A percentile compares a stretch with the other conserved stretches of the same genome.
phyloP scores from a whole-genome alignment of 2,113 vertebrate species.

The Cricetomys ansorgei region DNA sequence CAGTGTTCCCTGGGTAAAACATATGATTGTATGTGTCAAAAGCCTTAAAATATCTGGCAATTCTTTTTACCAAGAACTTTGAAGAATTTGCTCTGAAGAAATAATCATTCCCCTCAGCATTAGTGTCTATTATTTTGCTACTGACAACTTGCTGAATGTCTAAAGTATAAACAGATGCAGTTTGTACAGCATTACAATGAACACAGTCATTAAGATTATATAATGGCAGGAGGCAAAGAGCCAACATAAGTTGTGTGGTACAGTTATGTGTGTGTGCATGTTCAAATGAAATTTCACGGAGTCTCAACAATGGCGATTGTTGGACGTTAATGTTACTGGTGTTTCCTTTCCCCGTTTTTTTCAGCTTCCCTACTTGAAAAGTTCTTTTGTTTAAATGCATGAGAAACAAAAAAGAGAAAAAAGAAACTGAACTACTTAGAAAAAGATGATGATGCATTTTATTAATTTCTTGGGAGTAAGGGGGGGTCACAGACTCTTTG shows the following conservation, averaged over 20 bases:
- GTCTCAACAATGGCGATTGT: neutral
- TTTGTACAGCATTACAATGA: neutral
- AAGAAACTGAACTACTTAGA: neutral
- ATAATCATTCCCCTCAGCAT: neutral
- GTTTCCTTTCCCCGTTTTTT: neutral
- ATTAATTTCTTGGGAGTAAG: neutral
- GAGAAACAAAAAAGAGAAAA: neutral
- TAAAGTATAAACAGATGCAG: neutral
- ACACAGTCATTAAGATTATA: neutral
- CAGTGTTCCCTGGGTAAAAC: neutral
- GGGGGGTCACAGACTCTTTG: neutral
- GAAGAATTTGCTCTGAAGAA: neutral
- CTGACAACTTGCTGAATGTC: neutral
- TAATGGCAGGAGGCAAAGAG: neutral
- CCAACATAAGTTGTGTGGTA: no score
- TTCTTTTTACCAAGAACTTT: neutral
- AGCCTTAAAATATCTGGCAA: neutral
- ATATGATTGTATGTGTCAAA: neutral
- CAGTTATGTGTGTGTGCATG: no score
- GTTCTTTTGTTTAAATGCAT: neutral
- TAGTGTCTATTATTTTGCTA: neutral
- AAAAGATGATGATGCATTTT: neutral
- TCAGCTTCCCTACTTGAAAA: neutral
- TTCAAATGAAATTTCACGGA: neutral
- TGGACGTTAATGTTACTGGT: neutral